Percentiles rank a stretch among this genome's conserved stretches.
Evolutionary conservation across 2,113 vertebrate species (phyloP).

Genomic region (Desmodus rotundus): DNA sequence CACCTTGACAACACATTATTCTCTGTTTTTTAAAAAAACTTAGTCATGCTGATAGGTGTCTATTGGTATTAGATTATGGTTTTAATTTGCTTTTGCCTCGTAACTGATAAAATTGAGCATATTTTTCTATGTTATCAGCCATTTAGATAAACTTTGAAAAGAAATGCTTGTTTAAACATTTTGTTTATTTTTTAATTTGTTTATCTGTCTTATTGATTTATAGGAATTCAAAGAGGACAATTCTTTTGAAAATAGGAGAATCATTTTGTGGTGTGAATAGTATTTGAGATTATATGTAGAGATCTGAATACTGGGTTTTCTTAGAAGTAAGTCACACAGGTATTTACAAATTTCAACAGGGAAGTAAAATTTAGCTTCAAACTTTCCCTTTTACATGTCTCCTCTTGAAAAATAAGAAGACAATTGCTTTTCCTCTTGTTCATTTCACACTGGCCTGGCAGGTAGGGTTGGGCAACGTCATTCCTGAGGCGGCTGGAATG

Average conservation of each 20-base stretch:
- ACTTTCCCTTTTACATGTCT: not conserved
- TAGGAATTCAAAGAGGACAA: not conserved
- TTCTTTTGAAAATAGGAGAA: not conserved
- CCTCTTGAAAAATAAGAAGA: not conserved
- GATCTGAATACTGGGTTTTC: not conserved
- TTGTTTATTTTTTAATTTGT: not conserved
- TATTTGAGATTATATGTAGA: not conserved
- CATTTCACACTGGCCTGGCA: not conserved
- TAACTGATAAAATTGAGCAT: not conserved
- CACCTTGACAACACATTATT: not conserved
- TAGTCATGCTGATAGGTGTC: not conserved
- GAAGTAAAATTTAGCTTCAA: not conserved
- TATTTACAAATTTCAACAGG: not conserved
- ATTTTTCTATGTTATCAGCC: not conserved
- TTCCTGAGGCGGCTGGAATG: accelerated
- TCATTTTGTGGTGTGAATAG: not conserved
- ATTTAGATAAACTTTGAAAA: not conserved
- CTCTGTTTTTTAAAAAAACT: not conserved
- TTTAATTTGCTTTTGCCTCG: not conserved
- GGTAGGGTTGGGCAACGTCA: not conserved
- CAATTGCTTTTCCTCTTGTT: not conserved
- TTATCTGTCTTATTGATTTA: not conserved
- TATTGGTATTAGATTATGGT: not conserved
- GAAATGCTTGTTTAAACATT: not conserved
- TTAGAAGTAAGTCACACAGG: not conserved